Evolutionary conservation across 2,888 invertebrate species (phyloP).

Genomic region (Parasteatoda lunata): DNA sequence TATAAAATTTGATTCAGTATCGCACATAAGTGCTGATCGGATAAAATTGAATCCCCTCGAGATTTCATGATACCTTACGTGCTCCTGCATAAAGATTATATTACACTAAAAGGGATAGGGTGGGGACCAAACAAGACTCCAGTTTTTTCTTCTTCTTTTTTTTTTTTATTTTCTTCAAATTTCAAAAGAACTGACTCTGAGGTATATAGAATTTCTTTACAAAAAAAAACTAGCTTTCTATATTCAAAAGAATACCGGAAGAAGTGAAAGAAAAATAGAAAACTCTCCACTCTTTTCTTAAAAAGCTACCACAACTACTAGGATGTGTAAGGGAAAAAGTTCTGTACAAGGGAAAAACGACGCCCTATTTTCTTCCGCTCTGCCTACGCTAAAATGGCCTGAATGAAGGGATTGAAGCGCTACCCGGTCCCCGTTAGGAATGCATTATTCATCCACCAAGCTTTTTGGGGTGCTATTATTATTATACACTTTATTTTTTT

Average conservation of each 20-base stretch:
- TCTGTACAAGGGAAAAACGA: conserved; percentile 39
- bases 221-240: conserved; percentile 24
- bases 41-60: no score
- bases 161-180: no score
- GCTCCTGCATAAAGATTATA: no score
- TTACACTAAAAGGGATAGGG: no score
- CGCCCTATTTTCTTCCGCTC: conserved; percentile 59
- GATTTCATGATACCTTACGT: no score
- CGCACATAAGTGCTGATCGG: no score
- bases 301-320: conserved; percentile 30
- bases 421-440: conserved; percentile 47
- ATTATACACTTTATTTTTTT: conserved; percentile 35
- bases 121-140: no score
- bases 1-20: no score
- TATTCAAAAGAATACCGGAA: conserved; percentile 43
- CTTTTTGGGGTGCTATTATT: conserved; percentile 42
- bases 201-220: neutral
- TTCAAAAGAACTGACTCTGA: no score
- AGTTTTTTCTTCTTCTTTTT: no score
- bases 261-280: conserved; percentile 21
- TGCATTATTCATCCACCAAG: conserved; percentile 57
- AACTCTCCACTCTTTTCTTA: conserved; percentile 17
- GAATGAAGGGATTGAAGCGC: conserved; percentile 48
- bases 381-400: conserved; percentile 43
- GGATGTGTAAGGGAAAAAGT: conserved; percentile 33